Conservation (phyloP, 2,797 vertebrate genomes). For the Uromys caudimaculatus region DNA sequence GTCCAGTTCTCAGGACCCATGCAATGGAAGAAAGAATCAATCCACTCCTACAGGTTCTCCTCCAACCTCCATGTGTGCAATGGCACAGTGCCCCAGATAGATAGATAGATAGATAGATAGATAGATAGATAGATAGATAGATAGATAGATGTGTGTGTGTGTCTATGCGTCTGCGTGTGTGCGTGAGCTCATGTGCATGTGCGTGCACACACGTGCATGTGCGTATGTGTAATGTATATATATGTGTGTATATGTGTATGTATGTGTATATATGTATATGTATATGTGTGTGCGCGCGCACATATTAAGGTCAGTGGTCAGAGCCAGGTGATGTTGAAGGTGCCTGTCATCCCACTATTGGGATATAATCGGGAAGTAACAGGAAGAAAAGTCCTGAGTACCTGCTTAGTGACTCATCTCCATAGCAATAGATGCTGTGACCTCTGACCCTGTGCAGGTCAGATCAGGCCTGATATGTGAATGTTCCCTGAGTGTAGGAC, state of each 20-base stretch:
- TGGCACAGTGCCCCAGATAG: background rate
- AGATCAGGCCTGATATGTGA: background rate
- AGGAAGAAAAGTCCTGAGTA: background rate
- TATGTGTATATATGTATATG: too few species aligned
- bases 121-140: too few species aligned
- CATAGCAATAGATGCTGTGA: rapidly evolving
- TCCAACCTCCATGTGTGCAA: background rate
- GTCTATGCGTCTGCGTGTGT: too few species aligned
- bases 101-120: too few species aligned
- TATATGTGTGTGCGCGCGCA: rapidly evolving
- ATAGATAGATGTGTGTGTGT: too few species aligned
- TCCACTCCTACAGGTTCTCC: background rate
- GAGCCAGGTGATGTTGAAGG: background rate
- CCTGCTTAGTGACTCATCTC: background rate
- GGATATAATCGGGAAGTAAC: background rate
- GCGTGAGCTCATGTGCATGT: too few species aligned
- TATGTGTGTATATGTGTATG: too few species aligned
- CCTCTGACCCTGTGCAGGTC: background rate
- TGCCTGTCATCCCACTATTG: background rate
- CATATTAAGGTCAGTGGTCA: background rate
- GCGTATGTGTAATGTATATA: too few species aligned
- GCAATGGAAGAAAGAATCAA: background rate
- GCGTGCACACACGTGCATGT: too few species aligned
- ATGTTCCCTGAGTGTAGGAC: background rate
- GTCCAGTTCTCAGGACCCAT: background rate